A percentile compares a stretch with the other conserved stretches of the same genome.
Conservation (phyloP, 2,797 vertebrate species). For the Allobates femoralis region DNA sequence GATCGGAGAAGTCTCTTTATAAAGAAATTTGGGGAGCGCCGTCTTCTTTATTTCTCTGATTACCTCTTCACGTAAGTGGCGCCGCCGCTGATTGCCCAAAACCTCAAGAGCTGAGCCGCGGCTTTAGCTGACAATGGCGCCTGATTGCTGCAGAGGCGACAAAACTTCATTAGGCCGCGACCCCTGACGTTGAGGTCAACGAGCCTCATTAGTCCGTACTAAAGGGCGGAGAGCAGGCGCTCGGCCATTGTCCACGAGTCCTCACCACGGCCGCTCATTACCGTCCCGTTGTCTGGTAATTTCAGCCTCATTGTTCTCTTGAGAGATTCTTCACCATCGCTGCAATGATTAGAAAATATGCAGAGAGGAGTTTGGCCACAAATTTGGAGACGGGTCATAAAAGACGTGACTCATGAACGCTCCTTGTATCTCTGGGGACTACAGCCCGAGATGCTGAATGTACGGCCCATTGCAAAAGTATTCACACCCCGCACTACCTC, state of each 20-base stretch:
- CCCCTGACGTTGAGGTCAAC: neutral
- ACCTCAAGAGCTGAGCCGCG: constrained; percentile 31
- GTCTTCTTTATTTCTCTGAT: constrained; percentile 54
- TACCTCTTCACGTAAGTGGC: constrained; percentile 59
- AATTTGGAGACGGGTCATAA: neutral
- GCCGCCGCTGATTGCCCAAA: constrained; percentile 61
- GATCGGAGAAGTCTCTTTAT: constrained; percentile 30
- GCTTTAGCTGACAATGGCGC: neutral
- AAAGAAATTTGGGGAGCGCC: constrained; percentile 45
- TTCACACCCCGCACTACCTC: neutral
- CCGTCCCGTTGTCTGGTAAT: neutral
- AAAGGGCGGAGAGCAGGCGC: neutral
- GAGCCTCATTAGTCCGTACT: constrained; percentile 12
- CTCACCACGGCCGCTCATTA: constrained; percentile 4
- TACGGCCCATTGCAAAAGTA: neutral
- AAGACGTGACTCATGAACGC: neutral
- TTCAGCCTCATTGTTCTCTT: constrained; percentile 32
- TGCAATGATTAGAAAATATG: neutral
- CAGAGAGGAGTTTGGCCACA: neutral
- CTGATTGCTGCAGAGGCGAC: constrained; percentile 62
- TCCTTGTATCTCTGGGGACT: neutral
- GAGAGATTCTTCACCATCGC: neutral
- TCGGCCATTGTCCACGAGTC: constrained; percentile 14
- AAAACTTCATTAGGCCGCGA: constrained; percentile 49
- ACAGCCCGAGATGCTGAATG: too few species aligned